A percentile compares a stretch with the other conserved stretches of the same genome.
phyloP scores from a whole-genome alignment of 2,797 vertebrate species.

The Acipenser oxyrinchus region DNA sequence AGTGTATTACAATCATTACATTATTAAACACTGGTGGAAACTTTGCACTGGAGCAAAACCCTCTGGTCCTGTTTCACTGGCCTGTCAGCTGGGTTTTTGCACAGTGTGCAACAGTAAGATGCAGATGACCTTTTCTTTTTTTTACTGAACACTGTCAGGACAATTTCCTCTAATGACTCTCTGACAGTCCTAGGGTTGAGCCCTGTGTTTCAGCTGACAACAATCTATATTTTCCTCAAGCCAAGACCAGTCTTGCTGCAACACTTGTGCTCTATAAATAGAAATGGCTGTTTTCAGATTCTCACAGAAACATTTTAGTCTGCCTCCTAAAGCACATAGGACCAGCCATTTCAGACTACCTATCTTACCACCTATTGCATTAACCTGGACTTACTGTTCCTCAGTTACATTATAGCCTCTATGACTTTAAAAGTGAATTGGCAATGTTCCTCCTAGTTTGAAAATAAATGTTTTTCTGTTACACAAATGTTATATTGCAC shows the following conservation, averaged over 20 bases:
- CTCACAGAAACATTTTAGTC: neutral
- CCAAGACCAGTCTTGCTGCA: neutral
- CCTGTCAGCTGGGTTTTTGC: neutral
- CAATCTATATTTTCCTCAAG: neutral
- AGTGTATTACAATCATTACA: too few relatives aligned
- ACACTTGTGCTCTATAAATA: neutral
- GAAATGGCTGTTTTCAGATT: neutral
- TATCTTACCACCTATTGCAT: too few relatives aligned
- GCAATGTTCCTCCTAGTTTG: too few relatives aligned
- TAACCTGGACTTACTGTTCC: too few relatives aligned
- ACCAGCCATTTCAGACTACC: too few relatives aligned
- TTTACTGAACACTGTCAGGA: neutral
- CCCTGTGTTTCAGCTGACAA: neutral
- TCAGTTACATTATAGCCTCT: too few relatives aligned
- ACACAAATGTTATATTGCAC: too few relatives aligned
- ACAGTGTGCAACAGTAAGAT: neutral
- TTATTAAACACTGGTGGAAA: too few relatives aligned
- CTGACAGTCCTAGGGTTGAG: neutral
- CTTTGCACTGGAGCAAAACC: too few relatives aligned
- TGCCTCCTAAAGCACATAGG: too few relatives aligned
- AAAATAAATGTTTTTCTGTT: too few relatives aligned
- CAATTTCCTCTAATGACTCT: neutral
- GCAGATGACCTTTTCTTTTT: neutral
- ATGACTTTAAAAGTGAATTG: too few relatives aligned
- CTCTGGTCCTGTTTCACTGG: neutral